Conservation (phyloP, 2,888 invertebrate species). For the Cerceris rybyensis region DNA sequence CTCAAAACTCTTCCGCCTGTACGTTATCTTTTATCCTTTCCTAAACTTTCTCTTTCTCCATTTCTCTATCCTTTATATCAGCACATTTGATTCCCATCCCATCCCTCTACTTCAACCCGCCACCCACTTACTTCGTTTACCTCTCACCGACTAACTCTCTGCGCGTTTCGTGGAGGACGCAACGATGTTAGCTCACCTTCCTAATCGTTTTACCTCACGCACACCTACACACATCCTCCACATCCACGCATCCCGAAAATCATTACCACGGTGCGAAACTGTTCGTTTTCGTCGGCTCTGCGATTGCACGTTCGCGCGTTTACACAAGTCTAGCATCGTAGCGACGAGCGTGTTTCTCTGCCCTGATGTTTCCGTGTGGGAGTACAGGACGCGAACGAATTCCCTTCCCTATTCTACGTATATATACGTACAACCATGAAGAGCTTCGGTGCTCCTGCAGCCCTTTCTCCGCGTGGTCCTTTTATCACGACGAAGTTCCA, state of each 20-base stretch:
- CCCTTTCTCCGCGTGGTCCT: constrained; percentile 45
- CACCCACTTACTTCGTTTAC: constrained; percentile 31
- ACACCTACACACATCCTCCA: constrained; percentile 40
- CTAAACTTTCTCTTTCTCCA: constrained; percentile 1
- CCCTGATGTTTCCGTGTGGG: not conserved
- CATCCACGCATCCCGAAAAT: constrained; percentile 60
- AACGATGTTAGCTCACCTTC: constrained; percentile 67
- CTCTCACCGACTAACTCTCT: constrained; percentile 34
- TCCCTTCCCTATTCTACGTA: not conserved
- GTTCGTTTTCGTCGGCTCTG: constrained; percentile 57
- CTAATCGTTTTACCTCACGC: constrained; percentile 74
- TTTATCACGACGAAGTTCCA: constrained; percentile 50
- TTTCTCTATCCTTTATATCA: constrained; percentile 16
- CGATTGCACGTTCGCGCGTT: constrained; percentile 54
- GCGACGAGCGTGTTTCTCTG: constrained; percentile 10
- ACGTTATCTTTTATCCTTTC: constrained; percentile 1
- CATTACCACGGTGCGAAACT: constrained; percentile 63
- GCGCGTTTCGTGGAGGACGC: constrained; percentile 45
- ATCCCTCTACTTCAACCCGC: constrained; percentile 2
- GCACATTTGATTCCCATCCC: constrained; percentile 11
- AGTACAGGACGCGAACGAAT: not conserved
- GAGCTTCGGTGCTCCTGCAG: constrained; percentile 28
- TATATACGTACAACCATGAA: constrained; percentile 18
- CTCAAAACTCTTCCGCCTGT: no score
- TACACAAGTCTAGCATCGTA: constrained; percentile 38